A percentile compares a stretch with the other conserved stretches of the same genome.
Conservation (phyloP, 30 jellyfish, hydroid and myxozoan genomes). For the Aurelia aurita complex sp. Pacific region DNA sequence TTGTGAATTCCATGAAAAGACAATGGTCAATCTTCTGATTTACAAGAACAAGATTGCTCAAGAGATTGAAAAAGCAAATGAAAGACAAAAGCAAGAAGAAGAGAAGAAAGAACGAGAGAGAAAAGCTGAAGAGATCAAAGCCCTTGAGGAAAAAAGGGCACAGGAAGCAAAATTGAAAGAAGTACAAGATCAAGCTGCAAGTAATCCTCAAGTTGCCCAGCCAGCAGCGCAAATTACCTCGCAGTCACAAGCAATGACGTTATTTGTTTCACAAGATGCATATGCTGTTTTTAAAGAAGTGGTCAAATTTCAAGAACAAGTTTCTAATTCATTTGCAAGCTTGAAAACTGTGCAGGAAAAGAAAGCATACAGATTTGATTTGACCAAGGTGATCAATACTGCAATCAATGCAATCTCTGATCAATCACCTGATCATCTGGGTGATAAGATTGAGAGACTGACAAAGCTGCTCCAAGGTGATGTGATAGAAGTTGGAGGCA, state of each 20-base stretch:
- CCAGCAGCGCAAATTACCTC: neutral
- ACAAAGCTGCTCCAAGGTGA: slow-evolving; percentile 59
- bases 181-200: slow-evolving; percentile 10
- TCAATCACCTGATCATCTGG: slow-evolving; percentile 81
- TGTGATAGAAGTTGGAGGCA: slow-evolving; percentile 49
- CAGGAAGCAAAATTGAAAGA: slow-evolving; percentile 8
- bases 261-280: slow-evolving; percentile 57
- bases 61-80: slow-evolving; percentile 55
- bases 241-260: slow-evolving; percentile 1
- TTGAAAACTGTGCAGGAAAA: slow-evolving; percentile 13
- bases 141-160: slow-evolving; percentile 1
- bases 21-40: neutral
- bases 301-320: slow-evolving; percentile 26
- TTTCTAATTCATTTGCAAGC: slow-evolving; percentile 16
- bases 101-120: slow-evolving; percentile 34
- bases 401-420: slow-evolving; percentile 89
- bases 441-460: slow-evolving; percentile 69
- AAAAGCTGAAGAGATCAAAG: slow-evolving; percentile 49
- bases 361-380: slow-evolving; percentile 63
- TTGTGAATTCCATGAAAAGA: neutral
- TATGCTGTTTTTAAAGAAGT: slow-evolving; percentile 42
- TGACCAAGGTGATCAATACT: slow-evolving; percentile 75
- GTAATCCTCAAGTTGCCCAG: neutral
- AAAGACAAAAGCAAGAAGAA: slow-evolving; percentile 34
- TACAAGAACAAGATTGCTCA: slow-evolving; percentile 2